These are phyloP conservation scores for Erpornis zantholeuca DNA, from an alignment of 2,113 vertebrate genomes.

Conservation along the genomic window DNA sequence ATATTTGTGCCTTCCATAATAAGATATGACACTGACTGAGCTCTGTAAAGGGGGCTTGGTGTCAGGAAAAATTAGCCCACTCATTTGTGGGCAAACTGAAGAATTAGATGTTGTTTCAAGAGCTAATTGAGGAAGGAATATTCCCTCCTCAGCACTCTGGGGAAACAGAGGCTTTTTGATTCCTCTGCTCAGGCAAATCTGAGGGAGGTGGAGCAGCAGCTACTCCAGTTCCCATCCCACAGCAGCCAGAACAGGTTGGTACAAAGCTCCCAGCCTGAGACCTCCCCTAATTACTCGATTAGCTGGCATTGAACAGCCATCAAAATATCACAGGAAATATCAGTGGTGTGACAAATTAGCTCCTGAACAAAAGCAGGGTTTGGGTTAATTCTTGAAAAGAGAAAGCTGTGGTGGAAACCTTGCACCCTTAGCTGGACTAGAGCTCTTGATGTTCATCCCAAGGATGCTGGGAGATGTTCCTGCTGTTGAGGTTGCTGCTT, in stretches of 20 bases:
- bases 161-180: neutral
- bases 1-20: neutral
- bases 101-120: neutral
- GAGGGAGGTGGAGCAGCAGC: neutral
- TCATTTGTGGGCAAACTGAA: neutral
- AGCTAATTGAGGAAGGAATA: neutral
- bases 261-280: neutral
- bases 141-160: neutral
- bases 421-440: neutral
- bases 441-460: neutral
- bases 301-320: neutral
- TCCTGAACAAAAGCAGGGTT: neutral
- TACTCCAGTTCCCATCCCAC: neutral
- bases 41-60: neutral
- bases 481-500: neutral
- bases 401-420: neutral
- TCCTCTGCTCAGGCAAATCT: neutral
- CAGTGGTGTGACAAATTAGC: neutral
- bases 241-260: neutral
- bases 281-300: neutral
- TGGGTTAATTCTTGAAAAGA: neutral
- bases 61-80: neutral
- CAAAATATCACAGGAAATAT: neutral
- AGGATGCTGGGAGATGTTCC: neutral
- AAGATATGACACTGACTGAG: neutral